Evolutionary conservation across 2,797 vertebrate genomes (phyloP).

Genomic region (Sebastiscus tertius): DNA sequence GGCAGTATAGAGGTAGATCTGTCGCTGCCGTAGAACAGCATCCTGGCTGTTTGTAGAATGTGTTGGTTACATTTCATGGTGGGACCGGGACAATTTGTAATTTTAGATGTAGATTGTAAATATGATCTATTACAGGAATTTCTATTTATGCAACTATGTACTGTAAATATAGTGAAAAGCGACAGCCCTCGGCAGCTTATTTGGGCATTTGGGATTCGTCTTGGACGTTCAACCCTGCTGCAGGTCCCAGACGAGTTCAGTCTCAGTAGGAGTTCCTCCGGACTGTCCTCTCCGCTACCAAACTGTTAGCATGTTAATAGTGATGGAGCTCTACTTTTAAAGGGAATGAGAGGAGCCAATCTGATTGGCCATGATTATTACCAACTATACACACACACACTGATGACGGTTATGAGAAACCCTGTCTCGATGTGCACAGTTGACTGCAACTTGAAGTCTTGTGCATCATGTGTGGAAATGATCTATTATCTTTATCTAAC

Average conservation of each 20-base stretch:
- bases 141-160: not conserved
- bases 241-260: not conserved
- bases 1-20: not conserved
- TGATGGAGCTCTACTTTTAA: not conserved
- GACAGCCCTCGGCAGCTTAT: not conserved
- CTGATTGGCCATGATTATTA: not conserved
- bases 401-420: not conserved
- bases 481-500: not conserved
- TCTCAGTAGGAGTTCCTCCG: not conserved
- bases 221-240: not conserved
- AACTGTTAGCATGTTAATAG: not conserved
- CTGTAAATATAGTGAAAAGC: not conserved
- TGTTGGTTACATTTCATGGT: not conserved
- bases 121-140: not conserved
- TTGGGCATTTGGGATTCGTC: not conserved
- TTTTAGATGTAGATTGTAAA: not conserved
- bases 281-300: not conserved
- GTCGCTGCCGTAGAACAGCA: not conserved
- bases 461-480: not conserved
- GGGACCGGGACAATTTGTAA: not conserved
- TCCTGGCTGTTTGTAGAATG: not conserved
- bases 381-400: not conserved
- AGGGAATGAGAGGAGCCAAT: not conserved
- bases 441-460: not conserved
- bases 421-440: not conserved